Evolutionary conservation across 1,140 invertebrate species (phyloP).

Genomic region (Drosophila obscura): DNA sequence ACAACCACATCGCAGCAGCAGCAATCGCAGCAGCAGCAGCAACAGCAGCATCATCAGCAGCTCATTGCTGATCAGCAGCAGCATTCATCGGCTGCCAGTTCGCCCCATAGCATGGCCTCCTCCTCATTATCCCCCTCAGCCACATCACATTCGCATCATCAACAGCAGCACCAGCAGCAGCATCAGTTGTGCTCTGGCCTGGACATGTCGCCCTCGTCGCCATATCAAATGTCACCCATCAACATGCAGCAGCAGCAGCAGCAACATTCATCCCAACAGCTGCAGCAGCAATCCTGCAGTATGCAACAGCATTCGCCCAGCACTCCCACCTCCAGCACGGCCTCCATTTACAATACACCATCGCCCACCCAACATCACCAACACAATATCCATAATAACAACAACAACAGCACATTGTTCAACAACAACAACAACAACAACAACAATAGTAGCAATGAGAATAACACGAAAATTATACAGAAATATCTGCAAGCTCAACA

Average conservation of each 20-base stretch:
- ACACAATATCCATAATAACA: constrained; percentile 45
- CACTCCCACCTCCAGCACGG: constrained; percentile 58
- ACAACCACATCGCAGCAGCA: constrained; percentile 47
- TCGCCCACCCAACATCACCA: constrained; percentile 60
- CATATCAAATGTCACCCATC: constrained; percentile 69
- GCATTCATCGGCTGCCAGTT: constrained; percentile 66
- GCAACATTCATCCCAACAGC: constrained; percentile 12
- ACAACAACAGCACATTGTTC: constrained; percentile 65
- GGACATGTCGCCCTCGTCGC: constrained; percentile 68
- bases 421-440: constrained; percentile 76
- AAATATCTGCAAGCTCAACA: constrained; percentile 79
- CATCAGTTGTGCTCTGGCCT: constrained; percentile 58
- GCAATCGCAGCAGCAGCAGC: constrained; percentile 34
- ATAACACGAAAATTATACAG: constrained; percentile 75
- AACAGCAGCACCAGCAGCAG: constrained; percentile 59
- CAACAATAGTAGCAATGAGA: constrained; percentile 64
- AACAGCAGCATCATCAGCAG: constrained; percentile 43
- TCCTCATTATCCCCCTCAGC: constrained; percentile 67
- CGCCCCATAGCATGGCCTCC: constrained; percentile 71
- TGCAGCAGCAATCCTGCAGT: constrained; percentile 66
- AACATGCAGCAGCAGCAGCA: constrained; percentile 65
- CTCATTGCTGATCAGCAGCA: constrained; percentile 55
- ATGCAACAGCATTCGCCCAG: constrained; percentile 64
- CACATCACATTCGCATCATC: constrained; percentile 38
- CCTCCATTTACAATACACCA: constrained; percentile 68